phyloP scores from a whole-genome alignment of 1,140 invertebrate species.

The Galleria mellonella region DNA sequence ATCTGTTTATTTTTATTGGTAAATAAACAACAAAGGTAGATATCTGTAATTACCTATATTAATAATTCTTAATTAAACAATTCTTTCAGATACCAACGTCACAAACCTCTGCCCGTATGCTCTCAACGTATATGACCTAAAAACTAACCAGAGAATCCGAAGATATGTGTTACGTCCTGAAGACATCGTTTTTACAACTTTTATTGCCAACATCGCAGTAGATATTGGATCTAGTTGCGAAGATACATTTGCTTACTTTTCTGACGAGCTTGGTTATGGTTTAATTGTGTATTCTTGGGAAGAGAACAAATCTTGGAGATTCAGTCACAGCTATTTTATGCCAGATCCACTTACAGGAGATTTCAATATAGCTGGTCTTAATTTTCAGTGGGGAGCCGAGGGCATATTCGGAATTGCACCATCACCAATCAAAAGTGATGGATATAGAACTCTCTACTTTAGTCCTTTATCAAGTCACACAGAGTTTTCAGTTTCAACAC shows the following conservation, averaged over 20 bases:
- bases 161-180: conserved; percentile 81
- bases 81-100: conserved; percentile 64
- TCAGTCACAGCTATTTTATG: conserved; percentile 84
- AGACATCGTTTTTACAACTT: conserved; percentile 84
- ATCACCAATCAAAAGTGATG: conserved; percentile 78
- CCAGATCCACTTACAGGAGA: conserved; percentile 86
- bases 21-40: no score
- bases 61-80: no score
- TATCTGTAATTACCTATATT: no score
- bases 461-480: conserved; percentile 84
- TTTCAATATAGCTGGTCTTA: conserved; percentile 85
- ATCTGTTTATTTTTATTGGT: neutral
- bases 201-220: conserved; percentile 88
- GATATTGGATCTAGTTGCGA: conserved; percentile 84
- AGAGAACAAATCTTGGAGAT: conserved; percentile 84
- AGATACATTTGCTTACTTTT: conserved; percentile 86
- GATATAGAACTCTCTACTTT: conserved; percentile 83
- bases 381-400: conserved; percentile 88
- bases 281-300: conserved; percentile 85
- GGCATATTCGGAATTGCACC: conserved; percentile 87
- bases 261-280: conserved; percentile 87
- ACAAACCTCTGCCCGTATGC: conserved; percentile 83
- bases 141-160: conserved; percentile 80
- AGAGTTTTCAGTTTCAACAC: conserved; percentile 86
- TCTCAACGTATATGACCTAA: conserved; percentile 84